Evolutionary conservation across 2,797 vertebrate genomes (phyloP).

Genomic region (Champsocephalus esox): DNA sequence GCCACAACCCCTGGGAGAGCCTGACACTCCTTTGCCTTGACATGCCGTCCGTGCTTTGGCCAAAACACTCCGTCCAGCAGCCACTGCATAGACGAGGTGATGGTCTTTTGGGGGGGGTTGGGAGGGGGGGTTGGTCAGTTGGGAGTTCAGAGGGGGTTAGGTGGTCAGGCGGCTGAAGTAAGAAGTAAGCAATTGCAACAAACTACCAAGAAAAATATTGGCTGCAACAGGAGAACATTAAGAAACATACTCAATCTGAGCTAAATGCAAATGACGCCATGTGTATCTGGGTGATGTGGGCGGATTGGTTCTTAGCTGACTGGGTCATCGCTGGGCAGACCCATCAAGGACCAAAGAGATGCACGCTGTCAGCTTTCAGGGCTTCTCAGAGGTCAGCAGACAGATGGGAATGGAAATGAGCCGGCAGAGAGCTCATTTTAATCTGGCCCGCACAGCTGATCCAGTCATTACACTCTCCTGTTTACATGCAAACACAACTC

Average conservation of each 20-base stretch:
- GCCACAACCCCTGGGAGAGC: conserved; percentile 80
- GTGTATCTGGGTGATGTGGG: conserved; percentile 27
- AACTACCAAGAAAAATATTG: not conserved
- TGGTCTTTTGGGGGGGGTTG: conserved; percentile 18
- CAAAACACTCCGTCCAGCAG: conserved; percentile 56
- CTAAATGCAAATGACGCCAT: conserved; percentile 4
- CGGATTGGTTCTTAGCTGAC: conserved; percentile 49
- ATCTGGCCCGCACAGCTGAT: conserved; percentile 81
- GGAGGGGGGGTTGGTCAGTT: conserved; percentile 37
- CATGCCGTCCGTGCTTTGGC: conserved; percentile 52
- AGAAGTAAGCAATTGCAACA: not conserved
- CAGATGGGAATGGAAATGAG: conserved; percentile 87
- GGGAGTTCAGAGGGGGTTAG: conserved; percentile 8
- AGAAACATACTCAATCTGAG: conserved; percentile 14
- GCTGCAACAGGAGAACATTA: not conserved
- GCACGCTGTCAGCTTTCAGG: conserved; percentile 66
- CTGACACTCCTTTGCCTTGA: conserved; percentile 73
- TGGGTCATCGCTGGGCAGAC: conserved; percentile 67
- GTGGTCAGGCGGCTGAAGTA: conserved; percentile 18
- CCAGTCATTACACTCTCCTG: conserved; percentile 78
- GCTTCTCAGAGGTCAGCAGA: conserved; percentile 84
- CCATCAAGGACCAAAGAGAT: conserved; percentile 67
- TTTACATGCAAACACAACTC: conserved; percentile 74
- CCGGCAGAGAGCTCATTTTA: conserved; percentile 80
- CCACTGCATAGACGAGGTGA: conserved; percentile 42